These are phyloP conservation scores for Podarcis cretensis DNA, from an alignment of 2,113 vertebrate species.

Conservation along the genomic window DNA sequence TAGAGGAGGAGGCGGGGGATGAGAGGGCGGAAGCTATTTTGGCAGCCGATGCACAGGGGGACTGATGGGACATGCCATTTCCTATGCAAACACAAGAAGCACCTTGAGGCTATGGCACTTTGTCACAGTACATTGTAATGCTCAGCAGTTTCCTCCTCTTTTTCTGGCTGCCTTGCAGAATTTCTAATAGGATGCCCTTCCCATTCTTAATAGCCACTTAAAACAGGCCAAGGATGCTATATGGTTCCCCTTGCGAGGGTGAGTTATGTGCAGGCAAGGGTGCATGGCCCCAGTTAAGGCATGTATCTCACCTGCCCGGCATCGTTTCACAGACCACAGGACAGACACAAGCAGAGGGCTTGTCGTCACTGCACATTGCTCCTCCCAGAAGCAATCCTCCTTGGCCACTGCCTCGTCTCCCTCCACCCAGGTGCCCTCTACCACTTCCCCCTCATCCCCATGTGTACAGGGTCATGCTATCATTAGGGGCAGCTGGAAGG, in stretches of 20 bases:
- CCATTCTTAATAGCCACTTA: background rate
- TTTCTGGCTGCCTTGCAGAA: conserved; percentile 32
- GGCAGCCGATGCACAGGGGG: background rate
- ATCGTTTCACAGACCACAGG: background rate
- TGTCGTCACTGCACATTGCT: too few species aligned
- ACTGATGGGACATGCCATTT: conserved; percentile 39
- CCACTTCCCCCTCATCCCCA: background rate
- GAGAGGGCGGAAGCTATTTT: background rate
- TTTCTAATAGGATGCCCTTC: conserved; percentile 19
- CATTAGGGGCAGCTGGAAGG: background rate
- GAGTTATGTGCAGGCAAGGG: background rate
- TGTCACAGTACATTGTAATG: background rate
- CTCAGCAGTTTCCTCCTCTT: conserved; percentile 32
- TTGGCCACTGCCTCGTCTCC: too few species aligned
- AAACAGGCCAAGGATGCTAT: too few species aligned
- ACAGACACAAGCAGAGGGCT: background rate
- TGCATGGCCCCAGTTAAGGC: background rate
- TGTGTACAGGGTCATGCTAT: background rate
- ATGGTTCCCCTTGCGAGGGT: background rate
- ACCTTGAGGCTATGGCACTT: conserved; percentile 31
- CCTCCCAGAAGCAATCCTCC: background rate
- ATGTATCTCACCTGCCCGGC: background rate
- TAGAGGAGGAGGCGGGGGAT: background rate
- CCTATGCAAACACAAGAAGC: conserved; percentile 29
- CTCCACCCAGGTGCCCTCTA: too few species aligned